Percentiles rank a stretch among this genome's conserved stretches.
Conservation (phyloP, 1,140 invertebrate species). For the Bombus breviceps region DNA sequence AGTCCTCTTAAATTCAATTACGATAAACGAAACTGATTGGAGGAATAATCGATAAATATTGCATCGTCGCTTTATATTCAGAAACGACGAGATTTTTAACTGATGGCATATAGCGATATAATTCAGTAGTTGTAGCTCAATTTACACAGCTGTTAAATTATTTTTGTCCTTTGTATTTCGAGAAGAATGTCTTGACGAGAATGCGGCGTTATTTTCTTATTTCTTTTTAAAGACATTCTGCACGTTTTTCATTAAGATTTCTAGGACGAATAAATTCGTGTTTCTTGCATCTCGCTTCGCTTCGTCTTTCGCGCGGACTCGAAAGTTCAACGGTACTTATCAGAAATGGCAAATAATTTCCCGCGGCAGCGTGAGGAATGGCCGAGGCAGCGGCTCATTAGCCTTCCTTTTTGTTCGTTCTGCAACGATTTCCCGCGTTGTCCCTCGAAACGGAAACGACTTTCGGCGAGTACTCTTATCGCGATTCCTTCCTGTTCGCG, state of each 20-base stretch:
- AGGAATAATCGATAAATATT: too few species aligned
- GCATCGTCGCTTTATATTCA: too few species aligned
- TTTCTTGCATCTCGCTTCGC: not conserved
- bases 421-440: conserved; percentile 61
- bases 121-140: too few species aligned
- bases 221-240: not conserved
- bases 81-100: not conserved
- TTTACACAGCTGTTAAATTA: not conserved
- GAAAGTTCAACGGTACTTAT: conserved; percentile 46
- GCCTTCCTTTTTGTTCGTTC: conserved; percentile 61
- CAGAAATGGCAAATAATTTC: conserved; percentile 60
- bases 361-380: conserved; percentile 43
- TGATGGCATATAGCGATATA: too few species aligned
- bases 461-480: conserved; percentile 59
- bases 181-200: not conserved
- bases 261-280: not conserved
- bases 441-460: conserved; percentile 61
- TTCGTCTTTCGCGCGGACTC: not conserved
- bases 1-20: not conserved
- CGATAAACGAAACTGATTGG: too few species aligned
- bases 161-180: not conserved
- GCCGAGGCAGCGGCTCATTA: conserved; percentile 48
- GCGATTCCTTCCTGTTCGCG: conserved; percentile 59
- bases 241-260: not conserved
- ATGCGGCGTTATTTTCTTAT: too few species aligned